These are phyloP conservation scores for Lerema accius DNA, from an alignment of 1,140 invertebrate species.

Conservation along the genomic window DNA sequence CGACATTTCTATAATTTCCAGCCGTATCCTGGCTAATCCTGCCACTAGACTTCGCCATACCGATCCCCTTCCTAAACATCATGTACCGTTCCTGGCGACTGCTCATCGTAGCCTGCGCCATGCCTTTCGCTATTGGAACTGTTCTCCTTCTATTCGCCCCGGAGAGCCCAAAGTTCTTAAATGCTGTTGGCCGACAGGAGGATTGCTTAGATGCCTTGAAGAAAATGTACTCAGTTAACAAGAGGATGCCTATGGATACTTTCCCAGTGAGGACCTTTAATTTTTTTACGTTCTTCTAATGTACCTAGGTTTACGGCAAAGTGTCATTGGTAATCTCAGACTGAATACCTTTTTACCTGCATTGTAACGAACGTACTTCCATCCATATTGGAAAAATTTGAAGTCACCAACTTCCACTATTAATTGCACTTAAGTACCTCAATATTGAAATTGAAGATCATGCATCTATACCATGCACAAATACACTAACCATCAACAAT, in stretches of 20 bases:
- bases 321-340: too few species aligned
- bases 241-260: conserved; percentile 65
- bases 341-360: too few species aligned
- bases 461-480: too few species aligned
- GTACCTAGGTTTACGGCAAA: too few species aligned
- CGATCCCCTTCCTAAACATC: conserved; percentile 68
- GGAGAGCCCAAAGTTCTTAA: conserved; percentile 88
- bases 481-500: too few species aligned
- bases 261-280: conserved; percentile 56
- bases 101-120: conserved; percentile 85
- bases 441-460: too few species aligned
- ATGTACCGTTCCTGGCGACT: conserved; percentile 87
- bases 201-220: conserved; percentile 83
- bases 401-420: too few species aligned
- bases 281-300: too few species aligned
- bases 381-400: too few species aligned
- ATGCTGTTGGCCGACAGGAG: conserved; percentile 81
- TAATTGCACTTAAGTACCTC: too few species aligned
- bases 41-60: conserved; percentile 79
- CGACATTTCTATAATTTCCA: too few species aligned
- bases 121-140: conserved; percentile 85
- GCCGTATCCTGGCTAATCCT: conserved; percentile 88
- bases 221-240: conserved; percentile 83
- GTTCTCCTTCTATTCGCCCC: conserved; percentile 85
- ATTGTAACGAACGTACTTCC: too few species aligned